Conservation (phyloP, 2,888 invertebrate genomes). For the Parochlus steinenii region DNA sequence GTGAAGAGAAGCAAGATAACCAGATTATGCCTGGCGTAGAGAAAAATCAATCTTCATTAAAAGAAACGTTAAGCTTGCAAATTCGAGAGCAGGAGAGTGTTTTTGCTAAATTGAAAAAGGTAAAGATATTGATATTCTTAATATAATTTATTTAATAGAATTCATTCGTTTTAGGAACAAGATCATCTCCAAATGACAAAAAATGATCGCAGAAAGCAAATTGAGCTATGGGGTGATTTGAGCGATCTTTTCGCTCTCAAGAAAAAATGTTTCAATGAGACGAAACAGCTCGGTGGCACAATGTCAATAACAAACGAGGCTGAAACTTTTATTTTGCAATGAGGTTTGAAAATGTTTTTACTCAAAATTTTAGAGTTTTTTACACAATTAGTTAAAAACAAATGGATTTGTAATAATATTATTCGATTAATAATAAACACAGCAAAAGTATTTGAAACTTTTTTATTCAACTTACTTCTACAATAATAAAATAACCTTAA, state of each 20-base stretch:
- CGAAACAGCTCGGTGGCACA: constrained; percentile 15
- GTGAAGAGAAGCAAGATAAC: constrained; percentile 13
- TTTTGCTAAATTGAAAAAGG: constrained; percentile 14
- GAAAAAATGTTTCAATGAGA: constrained; percentile 15
- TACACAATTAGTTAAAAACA: too few species aligned
- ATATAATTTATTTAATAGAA: constrained; percentile 1
- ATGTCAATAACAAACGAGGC: constrained; percentile 15
- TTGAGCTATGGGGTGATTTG: constrained; percentile 16
- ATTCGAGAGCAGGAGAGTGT: constrained; percentile 16
- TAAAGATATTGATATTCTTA: constrained; percentile 2
- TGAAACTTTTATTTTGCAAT: constrained; percentile 17
- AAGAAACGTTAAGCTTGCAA: constrained; percentile 16
- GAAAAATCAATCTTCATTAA: constrained; percentile 12
- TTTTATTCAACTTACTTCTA: too few species aligned
- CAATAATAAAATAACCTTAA: too few species aligned
- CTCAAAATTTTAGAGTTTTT: too few species aligned
- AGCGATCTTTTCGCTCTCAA: constrained; percentile 16
- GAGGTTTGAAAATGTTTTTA: too few species aligned
- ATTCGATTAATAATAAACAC: too few species aligned
- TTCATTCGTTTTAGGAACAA: constrained; percentile 14
- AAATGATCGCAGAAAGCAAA: constrained; percentile 14
- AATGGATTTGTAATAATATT: too few species aligned
- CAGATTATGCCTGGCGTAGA: constrained; percentile 3
- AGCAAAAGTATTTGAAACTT: too few species aligned
- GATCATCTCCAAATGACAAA: constrained; percentile 15